Evolutionary conservation across 2,888 invertebrate species (phyloP).

Genomic region (Drosophila longiperda): DNA sequence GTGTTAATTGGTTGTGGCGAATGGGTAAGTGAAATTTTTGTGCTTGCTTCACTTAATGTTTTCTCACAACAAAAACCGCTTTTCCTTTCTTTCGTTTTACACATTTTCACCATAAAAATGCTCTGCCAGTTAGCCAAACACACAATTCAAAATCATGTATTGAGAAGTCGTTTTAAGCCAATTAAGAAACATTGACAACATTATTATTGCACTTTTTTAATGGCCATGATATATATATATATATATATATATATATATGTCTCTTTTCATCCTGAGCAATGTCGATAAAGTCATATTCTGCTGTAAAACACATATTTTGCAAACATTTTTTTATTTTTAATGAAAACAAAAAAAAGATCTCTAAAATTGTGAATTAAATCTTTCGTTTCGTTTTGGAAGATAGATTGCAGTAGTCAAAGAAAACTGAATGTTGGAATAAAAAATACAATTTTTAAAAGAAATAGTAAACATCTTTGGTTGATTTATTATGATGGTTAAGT

Average conservation of each 20-base stretch:
- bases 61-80: slow-evolving; percentile 4
- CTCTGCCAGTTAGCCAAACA: background rate
- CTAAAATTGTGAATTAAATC: background rate
- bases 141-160: background rate
- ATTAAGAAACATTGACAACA: background rate
- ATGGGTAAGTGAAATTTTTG: slow-evolving; percentile 46
- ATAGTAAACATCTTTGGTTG: background rate
- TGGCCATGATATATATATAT: too few species aligned
- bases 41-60: slow-evolving; percentile 31
- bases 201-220: background rate
- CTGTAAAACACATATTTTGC: background rate
- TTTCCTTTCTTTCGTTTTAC: slow-evolving; percentile 19
- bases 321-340: background rate
- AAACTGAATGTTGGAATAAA: background rate
- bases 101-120: slow-evolving; percentile 24
- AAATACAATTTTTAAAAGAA: background rate
- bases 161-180: background rate
- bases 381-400: background rate
- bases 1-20: slow-evolving; percentile 56
- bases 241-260: too few species aligned
- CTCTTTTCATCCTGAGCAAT: background rate
- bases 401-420: background rate
- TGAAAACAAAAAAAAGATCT: background rate
- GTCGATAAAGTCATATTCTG: background rate
- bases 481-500: background rate